Conservation (phyloP, 2,797 vertebrate genomes). For the Anomalospiza imberbis region DNA sequence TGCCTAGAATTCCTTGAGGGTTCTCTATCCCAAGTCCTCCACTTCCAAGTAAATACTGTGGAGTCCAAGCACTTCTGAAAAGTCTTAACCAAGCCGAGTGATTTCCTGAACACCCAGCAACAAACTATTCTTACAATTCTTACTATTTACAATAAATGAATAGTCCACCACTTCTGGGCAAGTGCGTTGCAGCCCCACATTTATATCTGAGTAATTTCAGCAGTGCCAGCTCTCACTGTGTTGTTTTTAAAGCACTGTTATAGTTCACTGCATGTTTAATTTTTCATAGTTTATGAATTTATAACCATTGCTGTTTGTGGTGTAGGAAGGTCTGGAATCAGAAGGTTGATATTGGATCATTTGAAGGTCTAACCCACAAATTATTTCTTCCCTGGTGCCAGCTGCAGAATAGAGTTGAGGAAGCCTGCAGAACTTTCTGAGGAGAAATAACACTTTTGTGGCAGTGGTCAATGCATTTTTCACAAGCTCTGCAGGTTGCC, state of each 20-base stretch:
- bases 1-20: neutral
- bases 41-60: neutral
- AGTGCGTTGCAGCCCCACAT: neutral
- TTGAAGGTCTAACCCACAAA: constrained; percentile 17
- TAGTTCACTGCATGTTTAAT: constrained; percentile 41
- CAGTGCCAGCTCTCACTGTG: neutral
- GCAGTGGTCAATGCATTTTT: neutral
- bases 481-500: neutral
- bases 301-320: constrained; percentile 29
- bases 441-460: neutral
- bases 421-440: constrained; percentile 1
- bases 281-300: constrained; percentile 61
- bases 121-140: neutral
- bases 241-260: neutral
- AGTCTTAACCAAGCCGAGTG: neutral
- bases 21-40: neutral
- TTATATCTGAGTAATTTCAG: neutral
- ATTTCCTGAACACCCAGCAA: neutral
- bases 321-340: constrained; percentile 10
- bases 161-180: neutral
- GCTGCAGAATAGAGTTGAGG: neutral
- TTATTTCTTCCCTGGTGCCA: neutral
- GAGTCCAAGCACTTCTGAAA: neutral
- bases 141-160: neutral
- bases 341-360: constrained; percentile 1